Evolutionary conservation across 2,113 vertebrate genomes (phyloP).

Genomic region (Xenopus borealis): DNA sequence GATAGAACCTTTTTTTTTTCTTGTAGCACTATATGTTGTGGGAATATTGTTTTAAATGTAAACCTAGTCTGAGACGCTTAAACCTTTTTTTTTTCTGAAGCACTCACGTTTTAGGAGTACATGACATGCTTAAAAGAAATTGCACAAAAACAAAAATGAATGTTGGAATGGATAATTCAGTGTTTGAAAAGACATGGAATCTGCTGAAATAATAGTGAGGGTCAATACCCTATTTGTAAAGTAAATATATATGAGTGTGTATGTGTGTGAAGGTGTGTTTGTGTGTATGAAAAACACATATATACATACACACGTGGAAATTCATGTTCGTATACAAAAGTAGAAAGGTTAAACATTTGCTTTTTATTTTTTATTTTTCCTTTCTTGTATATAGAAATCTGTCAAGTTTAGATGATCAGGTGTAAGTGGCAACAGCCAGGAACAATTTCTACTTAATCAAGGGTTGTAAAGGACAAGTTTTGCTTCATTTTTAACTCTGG

Average conservation of each 20-base stretch:
- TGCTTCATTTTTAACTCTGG: conserved; percentile 58
- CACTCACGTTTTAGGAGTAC: conserved; percentile 87
- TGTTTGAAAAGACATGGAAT: conserved; percentile 77
- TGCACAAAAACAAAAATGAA: conserved; percentile 92
- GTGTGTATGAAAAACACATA: conserved; percentile 13
- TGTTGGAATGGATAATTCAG: conserved; percentile 88
- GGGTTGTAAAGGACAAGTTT: conserved; percentile 70
- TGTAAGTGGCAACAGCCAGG: conserved; percentile 71
- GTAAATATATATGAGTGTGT: conserved; percentile 54
- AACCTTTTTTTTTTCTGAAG: conserved; percentile 69
- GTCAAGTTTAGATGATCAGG: conserved; percentile 71
- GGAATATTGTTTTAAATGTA: conserved; percentile 71
- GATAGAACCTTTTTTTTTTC: conserved; percentile 75
- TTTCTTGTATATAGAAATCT: conserved; percentile 75
- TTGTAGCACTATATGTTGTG: conserved; percentile 91
- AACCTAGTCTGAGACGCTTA: conserved; percentile 75
- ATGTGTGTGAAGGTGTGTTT: conserved; percentile 16
- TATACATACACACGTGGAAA: conserved; percentile 50
- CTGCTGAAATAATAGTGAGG: conserved; percentile 72
- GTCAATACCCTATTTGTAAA: conserved; percentile 82
- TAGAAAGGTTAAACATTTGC: conserved; percentile 71
- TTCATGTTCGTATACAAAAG: conserved; percentile 69
- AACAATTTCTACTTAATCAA: conserved; percentile 65
- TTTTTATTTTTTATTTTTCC: conserved; percentile 52
- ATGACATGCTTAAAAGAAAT: conserved; percentile 80